A percentile compares a stretch with the other conserved stretches of the same genome.
Conservation (phyloP, 1,140 invertebrate species). For the Oryctes rhinoceros region DNA sequence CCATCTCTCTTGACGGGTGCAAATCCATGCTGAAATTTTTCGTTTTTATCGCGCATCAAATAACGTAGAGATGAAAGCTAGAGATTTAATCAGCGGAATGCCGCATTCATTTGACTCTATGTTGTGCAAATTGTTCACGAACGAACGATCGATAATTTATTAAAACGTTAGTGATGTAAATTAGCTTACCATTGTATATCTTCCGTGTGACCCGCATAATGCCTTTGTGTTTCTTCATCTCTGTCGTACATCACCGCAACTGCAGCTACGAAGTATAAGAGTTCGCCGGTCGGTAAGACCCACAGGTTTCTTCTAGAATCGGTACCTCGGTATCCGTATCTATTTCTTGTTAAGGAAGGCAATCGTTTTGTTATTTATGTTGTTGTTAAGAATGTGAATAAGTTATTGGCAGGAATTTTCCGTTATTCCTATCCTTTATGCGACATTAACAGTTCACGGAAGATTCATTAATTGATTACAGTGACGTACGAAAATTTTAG, state of each 20-base stretch:
- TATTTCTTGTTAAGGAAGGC: slow-evolving; percentile 55
- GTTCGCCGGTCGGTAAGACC: slow-evolving; percentile 90
- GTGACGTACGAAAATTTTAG: too few species aligned
- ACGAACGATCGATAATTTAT: not conserved
- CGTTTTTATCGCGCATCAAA: not conserved
- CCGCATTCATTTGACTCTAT: too few species aligned
- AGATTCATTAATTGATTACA: too few species aligned
- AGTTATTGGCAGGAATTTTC: too few species aligned
- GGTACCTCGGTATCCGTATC: slow-evolving; percentile 91
- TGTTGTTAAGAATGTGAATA: too few species aligned
- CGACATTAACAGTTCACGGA: too few species aligned
- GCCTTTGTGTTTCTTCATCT: slow-evolving; percentile 88
- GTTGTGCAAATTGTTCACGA: not conserved
- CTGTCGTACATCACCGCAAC: slow-evolving; percentile 91
- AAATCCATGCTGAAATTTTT: slow-evolving; percentile 78
- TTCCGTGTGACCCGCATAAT: slow-evolving; percentile 93
- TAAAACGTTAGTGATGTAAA: slow-evolving; percentile 21
- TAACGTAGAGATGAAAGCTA: not conserved
- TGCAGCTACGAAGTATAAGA: slow-evolving; percentile 92
- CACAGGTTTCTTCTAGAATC: slow-evolving; percentile 89
- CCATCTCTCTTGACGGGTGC: slow-evolving; percentile 88
- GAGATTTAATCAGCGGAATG: not conserved
- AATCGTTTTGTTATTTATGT: too few species aligned
- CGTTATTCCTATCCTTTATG: too few species aligned
- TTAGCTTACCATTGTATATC: slow-evolving; percentile 79